A percentile compares a stretch with the other conserved stretches of the same genome.
Evolutionary conservation across 2,888 invertebrate species (phyloP).

Genomic region (Anarsia innoxiella): DNA sequence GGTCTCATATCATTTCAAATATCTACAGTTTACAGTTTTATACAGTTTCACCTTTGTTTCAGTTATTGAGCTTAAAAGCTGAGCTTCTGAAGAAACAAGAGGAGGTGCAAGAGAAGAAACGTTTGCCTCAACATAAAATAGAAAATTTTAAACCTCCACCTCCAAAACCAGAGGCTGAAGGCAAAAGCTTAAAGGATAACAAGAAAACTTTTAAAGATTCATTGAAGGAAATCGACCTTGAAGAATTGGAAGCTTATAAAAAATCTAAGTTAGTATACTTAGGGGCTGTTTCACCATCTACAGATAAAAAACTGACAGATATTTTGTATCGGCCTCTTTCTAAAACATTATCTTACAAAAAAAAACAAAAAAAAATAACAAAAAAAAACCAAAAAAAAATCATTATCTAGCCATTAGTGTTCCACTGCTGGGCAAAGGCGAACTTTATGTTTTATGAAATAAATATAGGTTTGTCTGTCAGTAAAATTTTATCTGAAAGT

Average conservation of each 20-base stretch:
- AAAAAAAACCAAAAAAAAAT: too few species aligned
- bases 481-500: too few species aligned
- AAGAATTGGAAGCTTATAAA: constrained; percentile 64
- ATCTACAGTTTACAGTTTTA: too few species aligned
- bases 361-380: too few species aligned
- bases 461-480: too few species aligned
- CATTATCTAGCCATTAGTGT: too few species aligned
- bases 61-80: constrained; percentile 90
- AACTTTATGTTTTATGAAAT: too few species aligned
- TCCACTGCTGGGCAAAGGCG: too few species aligned
- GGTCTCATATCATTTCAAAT: not conserved
- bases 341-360: too few species aligned
- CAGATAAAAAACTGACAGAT: too few species aligned
- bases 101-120: constrained; percentile 82
- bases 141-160: constrained; percentile 64
- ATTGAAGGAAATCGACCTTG: constrained; percentile 50
- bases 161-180: constrained; percentile 48
- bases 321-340: too few species aligned
- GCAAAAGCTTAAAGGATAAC: constrained; percentile 40
- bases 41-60: constrained; percentile 11
- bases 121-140: constrained; percentile 65
- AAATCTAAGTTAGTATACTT: constrained; percentile 50
- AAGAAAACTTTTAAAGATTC: constrained; percentile 50
- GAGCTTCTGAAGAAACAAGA: constrained; percentile 91
- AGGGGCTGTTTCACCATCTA: too few species aligned